Evolutionary conservation across 2,113 vertebrate species (phyloP).

Genomic region (Xiphophorus couchianus): DNA sequence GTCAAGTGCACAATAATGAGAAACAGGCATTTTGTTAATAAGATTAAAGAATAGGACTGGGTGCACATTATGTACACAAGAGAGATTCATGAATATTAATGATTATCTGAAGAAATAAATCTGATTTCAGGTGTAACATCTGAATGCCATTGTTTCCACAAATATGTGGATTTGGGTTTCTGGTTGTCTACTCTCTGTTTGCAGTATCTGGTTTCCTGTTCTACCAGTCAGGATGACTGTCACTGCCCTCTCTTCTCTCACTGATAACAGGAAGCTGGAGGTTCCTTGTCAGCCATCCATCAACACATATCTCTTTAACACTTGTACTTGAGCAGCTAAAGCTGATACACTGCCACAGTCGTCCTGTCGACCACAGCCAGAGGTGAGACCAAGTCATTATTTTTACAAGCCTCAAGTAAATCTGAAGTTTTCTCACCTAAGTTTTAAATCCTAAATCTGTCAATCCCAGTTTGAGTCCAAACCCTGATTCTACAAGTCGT

Average conservation of each 20-base stretch:
- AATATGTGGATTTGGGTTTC: conserved; percentile 2
- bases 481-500: too few species aligned
- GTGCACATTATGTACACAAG: neutral
- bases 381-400: neutral
- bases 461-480: too few species aligned
- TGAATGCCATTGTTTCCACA: conserved; percentile 8
- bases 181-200: conserved; percentile 9
- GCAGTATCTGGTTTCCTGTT: conserved; percentile 42
- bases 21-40: conserved; percentile 44
- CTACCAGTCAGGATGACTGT: conserved; percentile 24
- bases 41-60: conserved; percentile 10
- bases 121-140: neutral
- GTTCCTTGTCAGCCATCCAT: conserved; percentile 33
- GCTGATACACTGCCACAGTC: conserved; percentile 1
- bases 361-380: neutral
- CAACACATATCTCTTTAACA: conserved; percentile 40
- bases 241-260: conserved; percentile 25
- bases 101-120: neutral
- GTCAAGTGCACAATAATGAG: conserved; percentile 34
- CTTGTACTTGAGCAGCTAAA: conserved; percentile 43
- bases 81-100: neutral
- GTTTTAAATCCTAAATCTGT: neutral
- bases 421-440: neutral
- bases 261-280: conserved; percentile 26
- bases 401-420: neutral